These are phyloP conservation scores for Pteronura brasiliensis DNA, from an alignment of 2,113 vertebrate genomes.

Conservation along the genomic window DNA sequence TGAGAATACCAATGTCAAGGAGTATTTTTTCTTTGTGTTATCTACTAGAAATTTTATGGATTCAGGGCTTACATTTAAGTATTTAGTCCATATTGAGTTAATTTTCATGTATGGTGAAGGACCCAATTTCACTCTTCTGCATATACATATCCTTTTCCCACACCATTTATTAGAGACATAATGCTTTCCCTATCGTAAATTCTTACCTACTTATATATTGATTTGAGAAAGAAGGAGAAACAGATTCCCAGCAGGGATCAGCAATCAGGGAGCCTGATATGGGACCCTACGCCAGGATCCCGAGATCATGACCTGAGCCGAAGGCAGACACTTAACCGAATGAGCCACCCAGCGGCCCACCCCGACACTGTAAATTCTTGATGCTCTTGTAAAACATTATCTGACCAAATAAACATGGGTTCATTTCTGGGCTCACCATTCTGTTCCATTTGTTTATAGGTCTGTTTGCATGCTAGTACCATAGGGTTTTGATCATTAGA, in stretches of 20 bases:
- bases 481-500: neutral
- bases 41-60: neutral
- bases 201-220: no score
- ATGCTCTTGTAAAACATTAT: neutral
- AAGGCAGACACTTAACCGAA: neutral
- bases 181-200: neutral
- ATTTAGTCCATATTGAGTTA: neutral
- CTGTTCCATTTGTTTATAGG: neutral
- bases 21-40: neutral
- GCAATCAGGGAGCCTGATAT: neutral
- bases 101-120: neutral
- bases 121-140: neutral
- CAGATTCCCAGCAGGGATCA: neutral
- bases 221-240: neutral
- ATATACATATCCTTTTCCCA: neutral
- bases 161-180: neutral
- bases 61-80: neutral
- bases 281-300: neutral
- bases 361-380: neutral
- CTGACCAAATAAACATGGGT: neutral
- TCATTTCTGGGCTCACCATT: neutral
- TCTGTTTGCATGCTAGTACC: neutral
- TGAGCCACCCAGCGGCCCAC: neutral
- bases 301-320: neutral
- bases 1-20: neutral